Base-by-base conservation (phyloP, 1,140 invertebrate genomes). In the Andrena cerasifolii region DNA sequence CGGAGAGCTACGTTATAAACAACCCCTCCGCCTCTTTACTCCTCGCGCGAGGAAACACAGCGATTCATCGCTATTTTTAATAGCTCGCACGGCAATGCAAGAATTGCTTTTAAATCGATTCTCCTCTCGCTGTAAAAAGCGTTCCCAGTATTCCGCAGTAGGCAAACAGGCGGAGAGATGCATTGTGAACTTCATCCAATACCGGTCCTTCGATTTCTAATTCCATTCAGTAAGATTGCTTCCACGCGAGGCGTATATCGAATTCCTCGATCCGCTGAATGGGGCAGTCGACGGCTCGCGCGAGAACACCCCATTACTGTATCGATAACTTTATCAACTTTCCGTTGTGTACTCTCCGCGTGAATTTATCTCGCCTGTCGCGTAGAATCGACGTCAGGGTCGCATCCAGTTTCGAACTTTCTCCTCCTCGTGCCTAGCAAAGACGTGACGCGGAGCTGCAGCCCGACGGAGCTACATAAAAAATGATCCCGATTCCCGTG, bases 401-500 rank as follows among this genome's bases (percentile, higher is more conserved):
- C n/a, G 36, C 3, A 24, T 6, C 28, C 16, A 31, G 0, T 18
- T 14, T 26, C n/a, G 12, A 47, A n/a, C 24, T 71, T 18, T 21
- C 24, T 49, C 21, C 26, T 8, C 14, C 12, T 33, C 14, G 2
- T 14, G 12, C 1, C 18, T 6, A 24, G 0, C n/a, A n/a, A 21
- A 3, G 61, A 63, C 18, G 40, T 8, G 33, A 40, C 12, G 14
- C 12, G 5, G 21, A 21, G 12, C 26, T n/a, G 16, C 1, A 45
- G 1, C 33, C 14, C 43, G 45, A 40, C 45, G 47, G 28, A n/a
- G 31, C 33, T 4, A 7, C 18, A 40, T 81, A 70, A 62, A 61
- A 82, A 71, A 71, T 77, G 49, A 77, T 61, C 36, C 18, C 12
- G 8, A 47, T 24, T 49, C 53, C 26, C 54, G 26, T 16, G 21